Evolutionary conservation across 2,113 vertebrate genomes (phyloP).

Genomic region (Pachyramphus minor): DNA sequence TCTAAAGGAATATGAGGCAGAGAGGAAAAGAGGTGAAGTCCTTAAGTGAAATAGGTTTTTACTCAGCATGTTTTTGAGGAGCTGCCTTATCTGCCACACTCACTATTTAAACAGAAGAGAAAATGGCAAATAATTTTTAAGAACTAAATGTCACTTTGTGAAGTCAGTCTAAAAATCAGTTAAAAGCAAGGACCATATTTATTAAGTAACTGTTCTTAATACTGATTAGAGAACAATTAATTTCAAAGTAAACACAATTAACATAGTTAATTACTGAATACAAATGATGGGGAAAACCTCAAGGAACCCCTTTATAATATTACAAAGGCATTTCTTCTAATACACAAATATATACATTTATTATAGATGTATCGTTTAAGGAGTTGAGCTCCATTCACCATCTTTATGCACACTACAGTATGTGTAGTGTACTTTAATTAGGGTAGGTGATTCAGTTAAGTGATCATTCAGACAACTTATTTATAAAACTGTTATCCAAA

Average conservation of each 20-base stretch:
- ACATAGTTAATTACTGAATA: neutral
- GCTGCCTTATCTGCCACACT: neutral
- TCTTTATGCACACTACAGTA: neutral
- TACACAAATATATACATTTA: neutral
- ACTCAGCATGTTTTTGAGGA: neutral
- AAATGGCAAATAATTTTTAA: neutral
- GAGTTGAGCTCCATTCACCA: neutral
- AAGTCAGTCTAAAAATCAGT: neutral
- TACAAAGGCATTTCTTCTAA: neutral
- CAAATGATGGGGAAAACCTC: neutral
- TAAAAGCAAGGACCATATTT: neutral
- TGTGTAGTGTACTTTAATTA: neutral
- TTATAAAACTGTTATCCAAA: constrained; percentile 21
- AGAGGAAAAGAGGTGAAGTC: neutral
- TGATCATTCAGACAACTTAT: constrained; percentile 12
- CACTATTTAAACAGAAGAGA: neutral
- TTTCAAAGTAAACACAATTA: neutral
- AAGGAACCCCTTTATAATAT: neutral
- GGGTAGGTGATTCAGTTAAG: neutral
- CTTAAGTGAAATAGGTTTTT: neutral
- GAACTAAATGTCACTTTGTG: neutral
- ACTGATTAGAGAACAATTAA: neutral
- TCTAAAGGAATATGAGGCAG: neutral
- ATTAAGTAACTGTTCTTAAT: neutral
- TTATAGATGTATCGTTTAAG: neutral